Conservation (phyloP, 2,888 invertebrate species). For the Drosophila neoperkinsi region DNA sequence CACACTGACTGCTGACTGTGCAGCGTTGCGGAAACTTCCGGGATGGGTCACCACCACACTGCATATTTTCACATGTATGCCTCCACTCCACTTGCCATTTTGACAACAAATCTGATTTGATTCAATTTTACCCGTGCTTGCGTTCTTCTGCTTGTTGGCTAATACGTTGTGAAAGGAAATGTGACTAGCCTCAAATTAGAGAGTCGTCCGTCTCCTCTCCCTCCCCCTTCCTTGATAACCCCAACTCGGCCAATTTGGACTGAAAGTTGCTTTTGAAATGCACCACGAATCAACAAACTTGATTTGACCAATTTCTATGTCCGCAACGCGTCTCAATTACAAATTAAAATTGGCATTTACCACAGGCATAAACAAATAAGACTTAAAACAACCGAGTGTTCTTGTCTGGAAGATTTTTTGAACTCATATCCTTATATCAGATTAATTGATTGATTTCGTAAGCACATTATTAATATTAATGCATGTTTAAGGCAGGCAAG, state of each 20-base stretch:
- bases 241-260: conserved; percentile 19
- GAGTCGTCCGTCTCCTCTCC: neutral
- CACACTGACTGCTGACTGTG: conserved; percentile 20
- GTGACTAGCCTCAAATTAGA: conserved; percentile 51
- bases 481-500: neutral
- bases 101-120: conserved; percentile 43
- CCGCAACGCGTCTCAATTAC: conserved; percentile 27
- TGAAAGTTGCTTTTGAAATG: conserved; percentile 45
- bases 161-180: conserved; percentile 61
- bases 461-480: neutral
- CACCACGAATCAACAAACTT: conserved; percentile 54
- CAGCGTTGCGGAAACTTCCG: conserved; percentile 69
- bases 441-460: neutral
- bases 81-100: conserved; percentile 23
- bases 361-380: conserved; percentile 3
- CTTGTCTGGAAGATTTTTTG: neutral
- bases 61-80: conserved; percentile 55
- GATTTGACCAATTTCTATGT: conserved; percentile 37
- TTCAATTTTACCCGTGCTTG: conserved; percentile 53
- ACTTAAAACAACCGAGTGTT: neutral
- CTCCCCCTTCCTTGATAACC: neutral
- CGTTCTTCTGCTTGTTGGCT: conserved; percentile 30
- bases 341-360: conserved; percentile 57
- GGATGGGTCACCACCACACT: conserved; percentile 41
- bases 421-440: neutral